phyloP scores from a whole-genome alignment of 2,888 invertebrate species.

The Drosophila seclusa region DNA sequence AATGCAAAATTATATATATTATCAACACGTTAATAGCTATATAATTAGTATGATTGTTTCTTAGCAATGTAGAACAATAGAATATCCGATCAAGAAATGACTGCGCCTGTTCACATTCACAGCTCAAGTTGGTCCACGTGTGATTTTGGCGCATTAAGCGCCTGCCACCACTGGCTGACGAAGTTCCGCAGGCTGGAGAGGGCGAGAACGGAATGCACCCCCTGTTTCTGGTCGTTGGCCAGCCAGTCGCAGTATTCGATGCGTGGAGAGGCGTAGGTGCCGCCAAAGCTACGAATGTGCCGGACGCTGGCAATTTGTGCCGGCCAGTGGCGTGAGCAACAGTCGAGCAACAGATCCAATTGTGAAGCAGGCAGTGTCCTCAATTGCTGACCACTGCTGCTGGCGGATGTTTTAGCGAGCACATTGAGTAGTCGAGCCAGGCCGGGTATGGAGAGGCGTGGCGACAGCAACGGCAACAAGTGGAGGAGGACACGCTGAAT shows the following conservation, averaged over 20 bases:
- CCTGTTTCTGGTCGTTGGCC: constrained; percentile 52
- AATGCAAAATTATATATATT: constrained; percentile 40
- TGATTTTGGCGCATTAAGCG: constrained; percentile 8
- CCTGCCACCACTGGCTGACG: constrained; percentile 73
- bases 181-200: constrained; percentile 75
- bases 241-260: constrained; percentile 72
- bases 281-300: constrained; percentile 76
- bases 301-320: constrained; percentile 69
- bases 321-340: constrained; percentile 76
- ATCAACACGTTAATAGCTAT: constrained; percentile 25
- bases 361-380: constrained; percentile 62
- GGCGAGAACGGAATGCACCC: constrained; percentile 62
- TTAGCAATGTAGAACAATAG: constrained; percentile 2
- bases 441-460: constrained; percentile 74
- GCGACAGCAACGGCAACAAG: constrained; percentile 79
- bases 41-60: constrained; percentile 7
- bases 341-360: constrained; percentile 77
- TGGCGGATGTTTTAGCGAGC: constrained; percentile 74
- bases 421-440: constrained; percentile 82
- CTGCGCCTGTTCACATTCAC: constrained; percentile 45
- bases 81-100: constrained; percentile 12
- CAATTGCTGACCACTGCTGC: constrained; percentile 46
- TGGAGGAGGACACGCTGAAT: constrained; percentile 77
- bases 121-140: not conserved
- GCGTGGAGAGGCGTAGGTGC: constrained; percentile 67